phyloP scores from a whole-genome alignment of 2,113 vertebrate species.

The Perccottus glenii region DNA sequence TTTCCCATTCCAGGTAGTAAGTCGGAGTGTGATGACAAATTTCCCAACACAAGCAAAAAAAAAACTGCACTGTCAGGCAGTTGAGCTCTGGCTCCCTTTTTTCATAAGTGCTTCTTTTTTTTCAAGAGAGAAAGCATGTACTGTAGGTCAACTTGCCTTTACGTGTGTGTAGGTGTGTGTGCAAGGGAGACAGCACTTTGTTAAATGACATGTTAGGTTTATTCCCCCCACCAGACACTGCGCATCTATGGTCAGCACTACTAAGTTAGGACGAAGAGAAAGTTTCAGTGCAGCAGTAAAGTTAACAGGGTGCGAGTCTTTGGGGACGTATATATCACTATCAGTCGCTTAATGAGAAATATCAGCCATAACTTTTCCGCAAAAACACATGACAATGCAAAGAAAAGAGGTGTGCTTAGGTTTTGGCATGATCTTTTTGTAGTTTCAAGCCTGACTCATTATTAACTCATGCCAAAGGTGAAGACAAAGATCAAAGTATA shows the following conservation, averaged over 20 bases:
- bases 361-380: slow-evolving; percentile 5
- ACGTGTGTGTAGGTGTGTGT: slow-evolving; percentile 17
- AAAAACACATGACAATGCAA: not conserved
- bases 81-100: slow-evolving; percentile 59
- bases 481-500: slow-evolving; percentile 4
- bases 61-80: slow-evolving; percentile 77
- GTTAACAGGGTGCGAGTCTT: slow-evolving; percentile 13
- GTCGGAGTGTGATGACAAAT: slow-evolving; percentile 77
- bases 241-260: slow-evolving; percentile 50
- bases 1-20: slow-evolving; percentile 79
- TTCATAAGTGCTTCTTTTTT: slow-evolving; percentile 66
- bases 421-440: not conserved
- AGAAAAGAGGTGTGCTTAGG: not conserved
- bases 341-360: slow-evolving; percentile 29
- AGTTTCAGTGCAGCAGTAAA: slow-evolving; percentile 25
- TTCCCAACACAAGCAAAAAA: slow-evolving; percentile 80
- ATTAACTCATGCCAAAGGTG: slow-evolving; percentile 40
- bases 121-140: slow-evolving; percentile 52
- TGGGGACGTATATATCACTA: slow-evolving; percentile 11
- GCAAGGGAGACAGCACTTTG: slow-evolving; percentile 46
- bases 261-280: slow-evolving; percentile 32
- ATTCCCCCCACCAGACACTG: slow-evolving; percentile 42
- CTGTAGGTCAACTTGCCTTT: slow-evolving; percentile 63
- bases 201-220: slow-evolving; percentile 54
- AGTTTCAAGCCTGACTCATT: not conserved